These are phyloP conservation scores for Bubo scandiacus DNA, from an alignment of 2,113 vertebrate species.

Conservation along the genomic window DNA sequence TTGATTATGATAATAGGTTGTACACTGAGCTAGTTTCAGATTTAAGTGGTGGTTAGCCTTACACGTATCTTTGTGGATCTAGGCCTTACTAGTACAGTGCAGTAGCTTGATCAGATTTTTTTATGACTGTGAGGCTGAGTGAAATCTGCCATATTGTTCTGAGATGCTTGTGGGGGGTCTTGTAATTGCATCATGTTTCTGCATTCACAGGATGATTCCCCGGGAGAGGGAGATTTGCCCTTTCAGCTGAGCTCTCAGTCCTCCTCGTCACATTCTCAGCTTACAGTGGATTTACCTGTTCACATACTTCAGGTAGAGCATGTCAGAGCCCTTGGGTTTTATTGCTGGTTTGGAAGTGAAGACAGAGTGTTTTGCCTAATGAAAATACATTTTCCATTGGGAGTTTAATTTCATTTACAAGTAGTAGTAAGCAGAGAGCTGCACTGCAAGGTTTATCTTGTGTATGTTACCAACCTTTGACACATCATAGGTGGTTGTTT, in stretches of 20 bases:
- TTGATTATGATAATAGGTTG: neutral
- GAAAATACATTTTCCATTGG: neutral
- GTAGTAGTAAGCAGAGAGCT: neutral
- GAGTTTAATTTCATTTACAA: neutral
- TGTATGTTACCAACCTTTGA: neutral
- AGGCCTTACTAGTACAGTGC: neutral
- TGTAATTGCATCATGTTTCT: neutral
- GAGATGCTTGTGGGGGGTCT: neutral
- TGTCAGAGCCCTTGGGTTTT: neutral
- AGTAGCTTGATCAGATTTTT: neutral
- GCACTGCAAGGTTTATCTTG: neutral
- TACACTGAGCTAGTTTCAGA: neutral
- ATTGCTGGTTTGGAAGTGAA: neutral
- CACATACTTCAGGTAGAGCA: slow-evolving; percentile 88
- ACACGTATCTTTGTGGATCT: neutral
- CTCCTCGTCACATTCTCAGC: slow-evolving; percentile 85
- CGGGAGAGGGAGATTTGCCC: slow-evolving; percentile 85
- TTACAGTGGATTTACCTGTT: slow-evolving; percentile 89
- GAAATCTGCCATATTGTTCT: neutral
- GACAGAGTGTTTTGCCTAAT: neutral
- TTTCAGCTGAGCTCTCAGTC: slow-evolving; percentile 87
- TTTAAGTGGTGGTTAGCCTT: neutral
- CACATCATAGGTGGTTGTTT: neutral
- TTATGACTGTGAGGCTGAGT: neutral
- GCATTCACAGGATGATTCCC: slow-evolving; percentile 83